Base-by-base conservation (phyloP, 2,888 invertebrate genomes). In the Tiliacea citrago region DNA sequence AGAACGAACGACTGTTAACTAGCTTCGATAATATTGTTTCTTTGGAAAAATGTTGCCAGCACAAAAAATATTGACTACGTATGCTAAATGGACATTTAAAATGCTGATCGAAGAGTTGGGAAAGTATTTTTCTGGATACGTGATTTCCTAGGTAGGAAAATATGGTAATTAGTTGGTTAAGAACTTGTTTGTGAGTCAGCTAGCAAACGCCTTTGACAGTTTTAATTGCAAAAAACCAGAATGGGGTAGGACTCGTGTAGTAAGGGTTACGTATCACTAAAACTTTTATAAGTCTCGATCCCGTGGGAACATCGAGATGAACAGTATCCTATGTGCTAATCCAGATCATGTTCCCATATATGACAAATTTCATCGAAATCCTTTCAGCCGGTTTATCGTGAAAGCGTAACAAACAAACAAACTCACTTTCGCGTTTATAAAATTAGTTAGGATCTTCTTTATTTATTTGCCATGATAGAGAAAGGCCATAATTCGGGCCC, bases 21-120 rank as follows among this genome's bases (percentile, higher is more conserved):
- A 71, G 74, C 58, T 39, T 45, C 73, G 62, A 82, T 77, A 68
- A 83, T 79, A 70, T 78, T 73, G 86, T 83, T 86, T 83, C 84
- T 83, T 79, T 57, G 51, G 79, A 82, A 86, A 73, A 79, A 86
- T 79, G 83, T 63, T 86, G 61, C 77, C 9, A 77, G 10, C 24
- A 35, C 65, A 82, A 82, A 83, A 79, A 73, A 57, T 29, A 65
- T 16, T 35, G 47, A 68, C 60, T 58, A 57, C 24, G 13, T 82
- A 85, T 82, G 83, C 83, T 77, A 85, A 82, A 55, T 53, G 24
- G 47, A 4, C 21, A 61, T 61, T 81, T 81, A 49, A 74, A 47
- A n/a, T 75, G 49, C 62, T 75, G 24, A 75, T 61, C 21, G 9
- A 10, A 55, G 55, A 81, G 53, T 57, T 57, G 24, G 42, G 18